Evolutionary conservation across 1,140 invertebrate genomes (phyloP).

Genomic region (Drosophila littoralis): DNA sequence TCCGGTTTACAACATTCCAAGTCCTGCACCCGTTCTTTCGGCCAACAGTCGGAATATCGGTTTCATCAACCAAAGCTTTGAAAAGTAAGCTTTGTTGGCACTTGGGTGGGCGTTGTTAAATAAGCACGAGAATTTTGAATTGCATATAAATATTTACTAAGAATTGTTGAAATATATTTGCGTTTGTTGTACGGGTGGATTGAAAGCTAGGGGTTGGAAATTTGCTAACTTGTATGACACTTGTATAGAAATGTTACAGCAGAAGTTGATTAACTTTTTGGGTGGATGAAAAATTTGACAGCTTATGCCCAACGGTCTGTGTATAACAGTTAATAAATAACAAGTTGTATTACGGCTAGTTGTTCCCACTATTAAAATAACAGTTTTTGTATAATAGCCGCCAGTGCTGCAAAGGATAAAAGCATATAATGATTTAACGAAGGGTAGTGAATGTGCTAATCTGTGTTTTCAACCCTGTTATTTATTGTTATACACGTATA

Average conservation of each 20-base stretch:
- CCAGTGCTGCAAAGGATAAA: background rate
- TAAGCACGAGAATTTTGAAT: constrained; percentile 2
- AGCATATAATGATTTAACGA: too few relatives aligned
- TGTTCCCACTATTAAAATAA: constrained; percentile 1
- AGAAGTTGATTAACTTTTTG: background rate
- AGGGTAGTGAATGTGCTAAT: background rate
- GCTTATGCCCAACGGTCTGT: background rate
- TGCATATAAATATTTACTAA: constrained; percentile 2
- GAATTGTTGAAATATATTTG: constrained; percentile 26
- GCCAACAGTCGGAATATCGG: constrained; percentile 52
- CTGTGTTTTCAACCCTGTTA: background rate
- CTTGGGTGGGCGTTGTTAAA: too few relatives aligned
- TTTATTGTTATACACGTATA: background rate
- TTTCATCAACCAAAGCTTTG: constrained; percentile 60
- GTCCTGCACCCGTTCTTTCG: constrained; percentile 57
- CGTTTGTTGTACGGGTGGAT: constrained; percentile 15
- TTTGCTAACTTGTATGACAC: background rate
- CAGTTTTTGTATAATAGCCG: background rate
- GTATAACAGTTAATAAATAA: background rate
- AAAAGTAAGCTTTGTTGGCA: constrained; percentile 34
- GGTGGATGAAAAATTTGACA: background rate
- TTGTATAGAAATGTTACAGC: too few relatives aligned
- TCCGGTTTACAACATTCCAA: constrained; percentile 75
- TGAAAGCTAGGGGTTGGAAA: background rate
- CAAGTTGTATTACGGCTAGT: background rate